Evolutionary conservation across 23 tunicate genomes (phyloP), one percentile per base, ranked within the genome.

Genomic region (Halocynthia roretzi): DNA sequence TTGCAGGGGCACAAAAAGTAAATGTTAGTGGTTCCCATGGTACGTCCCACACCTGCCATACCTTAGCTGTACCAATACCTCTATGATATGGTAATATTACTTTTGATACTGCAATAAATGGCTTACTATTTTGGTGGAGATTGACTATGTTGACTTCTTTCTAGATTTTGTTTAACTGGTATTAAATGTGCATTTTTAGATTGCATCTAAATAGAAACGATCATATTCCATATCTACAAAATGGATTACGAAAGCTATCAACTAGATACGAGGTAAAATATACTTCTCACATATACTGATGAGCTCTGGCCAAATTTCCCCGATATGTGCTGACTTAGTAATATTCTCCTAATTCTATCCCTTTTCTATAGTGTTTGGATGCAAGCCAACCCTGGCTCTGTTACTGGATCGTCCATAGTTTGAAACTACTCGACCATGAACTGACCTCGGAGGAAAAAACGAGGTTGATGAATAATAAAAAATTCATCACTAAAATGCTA

Each of bases 301-400:
- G 44, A 31, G 1, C 44, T 31, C 44, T 31, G 44, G 44, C n/a
- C n/a, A 56, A 56, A 56, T 56, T 56, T 56, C 62, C 62, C 11
- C 62, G 12, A 10, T 56, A 10, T 56, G 12, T 56, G 12, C 62
- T 9, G 52, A 51, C 17, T 53, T 10, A 7, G 51, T 68, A 71
- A 10, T 15, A 80, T 9, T 18, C 15, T 10, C 17, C 50, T 48
- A 61, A 11, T 15, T 17, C 55, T 23, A 8, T 67, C 9, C 62
- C 62, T 23, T 17, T 65, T 71, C 72, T 68, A 6, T 64, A 92
- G 98, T 92, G 98, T 62, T 71, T 92, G 50, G 98, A 92, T 73
- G 92, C 98, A 17, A 92, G 98, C 71, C 67, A 83, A 72, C 98
- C 98, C 7, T 92, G 98, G 98, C 54, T 92, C 7, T 92, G 98